phyloP scores from a whole-genome alignment of 2,113 vertebrate genomes.

The Entelurus aequoreus region DNA sequence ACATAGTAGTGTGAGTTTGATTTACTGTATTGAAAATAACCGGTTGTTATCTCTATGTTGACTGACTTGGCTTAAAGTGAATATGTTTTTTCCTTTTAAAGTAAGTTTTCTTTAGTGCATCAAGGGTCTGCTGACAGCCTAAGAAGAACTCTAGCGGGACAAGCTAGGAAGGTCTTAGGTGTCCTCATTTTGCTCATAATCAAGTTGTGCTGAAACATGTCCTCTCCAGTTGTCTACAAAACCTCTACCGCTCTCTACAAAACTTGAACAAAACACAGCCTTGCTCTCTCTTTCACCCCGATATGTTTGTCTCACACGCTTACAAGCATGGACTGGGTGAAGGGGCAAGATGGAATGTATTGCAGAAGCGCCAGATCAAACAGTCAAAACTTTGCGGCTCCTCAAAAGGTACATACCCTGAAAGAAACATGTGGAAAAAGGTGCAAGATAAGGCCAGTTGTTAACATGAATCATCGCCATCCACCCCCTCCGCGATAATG shows the following conservation, averaged over 20 bases:
- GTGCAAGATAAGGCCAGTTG: conserved; percentile 31
- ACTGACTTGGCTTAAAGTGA: conserved; percentile 49
- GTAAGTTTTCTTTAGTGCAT: conserved; percentile 45
- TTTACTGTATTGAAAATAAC: conserved; percentile 31
- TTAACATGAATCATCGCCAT: conserved; percentile 34
- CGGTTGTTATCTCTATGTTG: conserved; percentile 40
- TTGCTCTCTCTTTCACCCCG: not conserved
- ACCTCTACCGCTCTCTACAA: conserved; percentile 42
- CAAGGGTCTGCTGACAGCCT: conserved; percentile 59
- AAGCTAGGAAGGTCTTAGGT: conserved; percentile 52
- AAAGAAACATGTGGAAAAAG: conserved; percentile 29
- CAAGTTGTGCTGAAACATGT: conserved; percentile 58
- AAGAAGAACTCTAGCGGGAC: conserved; percentile 40
- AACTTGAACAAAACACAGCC: conserved; percentile 42
- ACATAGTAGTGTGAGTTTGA: no score
- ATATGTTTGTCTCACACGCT: not conserved
- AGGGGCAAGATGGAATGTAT: conserved; percentile 22
- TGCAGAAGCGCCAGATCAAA: conserved; percentile 42
- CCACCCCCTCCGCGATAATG: not conserved
- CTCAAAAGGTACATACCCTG: conserved; percentile 32
- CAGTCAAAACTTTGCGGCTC: conserved; percentile 10
- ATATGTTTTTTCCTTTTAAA: conserved; percentile 44
- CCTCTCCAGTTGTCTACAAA: conserved; percentile 50
- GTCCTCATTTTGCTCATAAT: conserved; percentile 34
- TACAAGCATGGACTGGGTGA: not conserved